These are phyloP conservation scores for Thera obeliscata DNA, from an alignment of 2,888 invertebrate genomes.

Conservation along the genomic window DNA sequence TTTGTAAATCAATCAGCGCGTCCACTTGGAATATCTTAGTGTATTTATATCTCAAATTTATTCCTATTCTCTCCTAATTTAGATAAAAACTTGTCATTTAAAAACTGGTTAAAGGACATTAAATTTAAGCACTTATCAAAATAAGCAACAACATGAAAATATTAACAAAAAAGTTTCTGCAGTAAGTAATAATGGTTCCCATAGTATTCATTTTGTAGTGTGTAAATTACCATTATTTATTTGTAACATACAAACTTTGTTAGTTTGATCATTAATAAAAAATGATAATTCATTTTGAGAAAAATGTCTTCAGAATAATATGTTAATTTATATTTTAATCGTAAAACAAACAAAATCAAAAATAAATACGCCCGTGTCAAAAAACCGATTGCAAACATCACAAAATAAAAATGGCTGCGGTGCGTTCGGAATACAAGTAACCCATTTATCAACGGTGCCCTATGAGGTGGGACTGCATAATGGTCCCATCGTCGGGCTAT, in stretches of 20 bases:
- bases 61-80: conserved; percentile 1
- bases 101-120: too few relatives aligned
- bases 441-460: conserved; percentile 66
- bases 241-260: neutral
- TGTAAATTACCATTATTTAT: too few relatives aligned
- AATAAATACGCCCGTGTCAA: conserved; percentile 47
- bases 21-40: conserved; percentile 32
- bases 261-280: neutral
- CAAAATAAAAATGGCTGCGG: conserved; percentile 56
- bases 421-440: conserved; percentile 66
- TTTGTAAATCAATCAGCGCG: conserved; percentile 36
- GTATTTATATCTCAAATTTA: conserved; percentile 23
- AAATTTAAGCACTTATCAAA: too few relatives aligned
- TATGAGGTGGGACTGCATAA: conserved; percentile 65
- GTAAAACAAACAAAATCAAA: conserved; percentile 39
- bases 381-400: conserved; percentile 63
- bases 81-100: neutral
- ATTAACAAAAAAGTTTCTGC: too few relatives aligned
- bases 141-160: too few relatives aligned
- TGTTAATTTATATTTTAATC: conserved; percentile 47
- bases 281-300: neutral
- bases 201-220: too few relatives aligned
- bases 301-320: conserved; percentile 34
- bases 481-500: conserved; percentile 66
- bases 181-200: too few relatives aligned